Percentiles rank a stretch among this genome's conserved stretches.
phyloP scores from a whole-genome alignment of 2,888 invertebrate genomes.

The Hemithea aestivaria region DNA sequence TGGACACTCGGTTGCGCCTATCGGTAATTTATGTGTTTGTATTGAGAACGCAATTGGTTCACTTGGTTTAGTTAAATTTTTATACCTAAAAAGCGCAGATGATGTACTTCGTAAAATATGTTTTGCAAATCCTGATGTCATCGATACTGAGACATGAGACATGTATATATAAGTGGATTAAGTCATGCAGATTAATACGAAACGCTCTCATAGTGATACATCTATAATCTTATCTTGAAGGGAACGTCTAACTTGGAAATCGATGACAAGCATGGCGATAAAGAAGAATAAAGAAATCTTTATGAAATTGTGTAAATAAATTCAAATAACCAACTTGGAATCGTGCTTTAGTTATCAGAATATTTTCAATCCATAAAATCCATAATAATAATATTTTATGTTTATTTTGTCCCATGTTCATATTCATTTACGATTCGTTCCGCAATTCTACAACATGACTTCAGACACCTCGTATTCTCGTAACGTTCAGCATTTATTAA shows the following conservation, averaged over 20 bases:
- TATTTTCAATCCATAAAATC: no score
- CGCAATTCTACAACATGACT: slow-evolving; percentile 45
- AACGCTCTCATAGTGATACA: no score
- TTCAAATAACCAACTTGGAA: no score
- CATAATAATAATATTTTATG: slow-evolving; percentile 8
- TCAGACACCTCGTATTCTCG: slow-evolving; percentile 31
- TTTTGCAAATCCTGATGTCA: slow-evolving; percentile 5
- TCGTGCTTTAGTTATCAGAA: no score
- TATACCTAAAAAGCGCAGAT: slow-evolving; percentile 7
- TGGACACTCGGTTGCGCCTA: slow-evolving; percentile 19
- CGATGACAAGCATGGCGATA: background rate
- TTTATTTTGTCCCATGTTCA: slow-evolving; percentile 12
- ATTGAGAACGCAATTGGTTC: slow-evolving; percentile 16
- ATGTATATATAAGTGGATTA: no score
- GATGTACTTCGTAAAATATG: slow-evolving; percentile 4
- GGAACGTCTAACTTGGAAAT: slow-evolving; percentile 1
- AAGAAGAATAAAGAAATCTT: no score
- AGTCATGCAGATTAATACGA: no score
- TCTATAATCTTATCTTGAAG: no score
- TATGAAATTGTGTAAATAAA: no score
- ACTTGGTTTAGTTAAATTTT: slow-evolving; percentile 15
- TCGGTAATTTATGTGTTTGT: slow-evolving; percentile 22
- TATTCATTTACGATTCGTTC: slow-evolving; percentile 39
- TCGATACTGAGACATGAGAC: slow-evolving; percentile 1
- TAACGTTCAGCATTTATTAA: slow-evolving; percentile 47